A percentile compares a stretch with the other conserved stretches of the same genome.
Conservation (phyloP, 2,113 vertebrate species). For the Sphaerodactylus townsendi region DNA sequence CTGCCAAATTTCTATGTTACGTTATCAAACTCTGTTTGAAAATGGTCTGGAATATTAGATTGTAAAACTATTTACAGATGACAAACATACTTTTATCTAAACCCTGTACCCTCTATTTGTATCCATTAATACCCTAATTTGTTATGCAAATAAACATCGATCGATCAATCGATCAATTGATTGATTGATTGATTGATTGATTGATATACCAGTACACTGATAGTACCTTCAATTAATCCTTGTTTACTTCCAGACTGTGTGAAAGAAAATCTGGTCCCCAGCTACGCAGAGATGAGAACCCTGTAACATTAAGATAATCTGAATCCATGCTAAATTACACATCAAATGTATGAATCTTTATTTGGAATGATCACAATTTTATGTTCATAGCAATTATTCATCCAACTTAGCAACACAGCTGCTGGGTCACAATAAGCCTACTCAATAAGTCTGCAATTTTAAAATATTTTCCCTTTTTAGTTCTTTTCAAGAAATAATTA, state of each 20-base stretch:
- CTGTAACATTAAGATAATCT: background rate
- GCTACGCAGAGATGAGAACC: background rate
- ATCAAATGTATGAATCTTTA: background rate
- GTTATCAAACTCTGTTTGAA: too few relatives aligned
- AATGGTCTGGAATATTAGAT: too few relatives aligned
- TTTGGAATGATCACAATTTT: slow-evolving; percentile 26
- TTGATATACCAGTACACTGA: background rate
- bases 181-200: too few relatives aligned
- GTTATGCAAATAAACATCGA: too few relatives aligned
- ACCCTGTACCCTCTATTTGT: too few relatives aligned
- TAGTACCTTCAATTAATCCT: background rate
- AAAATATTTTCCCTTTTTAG: slow-evolving; percentile 40
- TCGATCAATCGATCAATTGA: too few relatives aligned
- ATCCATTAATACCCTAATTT: too few relatives aligned
- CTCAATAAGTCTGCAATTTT: slow-evolving; percentile 42
- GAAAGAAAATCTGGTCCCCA: background rate
- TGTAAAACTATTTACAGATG: too few relatives aligned
- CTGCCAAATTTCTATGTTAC: too few relatives aligned
- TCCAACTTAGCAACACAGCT: slow-evolving; percentile 49
- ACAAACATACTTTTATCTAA: too few relatives aligned
- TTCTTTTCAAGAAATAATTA: slow-evolving; percentile 56
- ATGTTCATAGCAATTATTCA: slow-evolving; percentile 37
- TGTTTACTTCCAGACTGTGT: background rate
- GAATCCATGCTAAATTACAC: background rate
- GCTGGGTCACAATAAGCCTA: slow-evolving; percentile 55